These are phyloP conservation scores for Pelvicachromis taeniatus DNA, from an alignment of 2,113 vertebrate genomes.

Conservation along the genomic window DNA sequence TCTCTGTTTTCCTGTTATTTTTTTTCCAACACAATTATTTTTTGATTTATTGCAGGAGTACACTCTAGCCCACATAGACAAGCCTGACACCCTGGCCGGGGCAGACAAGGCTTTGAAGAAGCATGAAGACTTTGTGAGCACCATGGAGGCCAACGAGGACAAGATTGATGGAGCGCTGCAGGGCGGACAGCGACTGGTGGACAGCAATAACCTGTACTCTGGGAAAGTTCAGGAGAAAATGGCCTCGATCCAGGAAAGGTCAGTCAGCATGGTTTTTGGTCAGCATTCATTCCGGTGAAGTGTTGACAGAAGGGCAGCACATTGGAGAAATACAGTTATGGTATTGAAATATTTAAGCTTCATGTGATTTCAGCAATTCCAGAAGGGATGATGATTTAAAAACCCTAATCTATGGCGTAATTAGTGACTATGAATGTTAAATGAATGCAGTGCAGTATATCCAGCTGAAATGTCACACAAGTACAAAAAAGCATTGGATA, in stretches of 20 bases:
- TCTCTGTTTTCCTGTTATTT: neutral
- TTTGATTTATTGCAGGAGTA: constrained; percentile 79
- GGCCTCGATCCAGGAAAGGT: constrained; percentile 84
- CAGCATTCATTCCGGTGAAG: neutral
- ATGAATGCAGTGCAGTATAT: neutral
- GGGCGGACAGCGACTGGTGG: constrained; percentile 78
- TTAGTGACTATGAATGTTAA: neutral
- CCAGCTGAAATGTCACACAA: neutral
- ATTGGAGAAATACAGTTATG: neutral
- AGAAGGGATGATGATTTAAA: neutral
- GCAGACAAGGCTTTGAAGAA: constrained; percentile 83
- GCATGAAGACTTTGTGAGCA: constrained; percentile 83
- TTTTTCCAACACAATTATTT: neutral
- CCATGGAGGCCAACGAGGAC: constrained; percentile 84
- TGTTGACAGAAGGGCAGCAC: neutral
- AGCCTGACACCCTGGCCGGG: constrained; percentile 80
- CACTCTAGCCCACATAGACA: constrained; percentile 83
- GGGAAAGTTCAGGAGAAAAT: constrained; percentile 86
- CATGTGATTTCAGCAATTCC: neutral
- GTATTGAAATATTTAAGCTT: neutral
- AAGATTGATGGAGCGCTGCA: constrained; percentile 79
- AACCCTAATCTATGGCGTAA: neutral
- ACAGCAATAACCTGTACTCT: constrained; percentile 82
- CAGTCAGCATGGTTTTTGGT: neutral
- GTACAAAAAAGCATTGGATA: neutral